Percentiles rank a stretch among this genome's conserved stretches.
Evolutionary conservation across 2,797 vertebrate genomes (phyloP).

Genomic region (Peromyscus aztecus): DNA sequence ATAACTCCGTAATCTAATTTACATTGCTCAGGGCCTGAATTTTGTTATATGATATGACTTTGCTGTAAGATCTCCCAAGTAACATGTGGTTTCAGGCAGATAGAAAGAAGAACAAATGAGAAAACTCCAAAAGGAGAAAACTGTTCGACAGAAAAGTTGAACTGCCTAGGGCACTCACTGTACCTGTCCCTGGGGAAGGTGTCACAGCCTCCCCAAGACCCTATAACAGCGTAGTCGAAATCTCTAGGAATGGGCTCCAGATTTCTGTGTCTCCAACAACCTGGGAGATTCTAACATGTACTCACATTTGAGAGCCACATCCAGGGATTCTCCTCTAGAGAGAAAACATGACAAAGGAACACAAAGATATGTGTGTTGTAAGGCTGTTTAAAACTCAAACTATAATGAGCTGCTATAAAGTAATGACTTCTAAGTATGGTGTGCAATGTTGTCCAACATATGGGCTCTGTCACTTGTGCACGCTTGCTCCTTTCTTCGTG

Average conservation of each 20-base stretch:
- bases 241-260: neutral
- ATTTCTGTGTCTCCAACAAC: neutral
- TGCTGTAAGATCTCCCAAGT: slow-evolving; percentile 1
- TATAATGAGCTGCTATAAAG: neutral
- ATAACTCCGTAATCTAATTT: slow-evolving; percentile 37
- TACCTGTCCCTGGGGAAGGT: neutral
- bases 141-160: neutral
- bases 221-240: neutral
- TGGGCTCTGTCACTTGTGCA: neutral
- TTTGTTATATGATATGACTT: slow-evolving; percentile 7
- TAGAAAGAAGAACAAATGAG: neutral
- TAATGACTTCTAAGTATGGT: neutral
- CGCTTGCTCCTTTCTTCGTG: neutral
- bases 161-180: no score
- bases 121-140: neutral
- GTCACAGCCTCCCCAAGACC: neutral
- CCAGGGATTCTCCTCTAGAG: neutral
- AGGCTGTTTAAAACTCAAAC: neutral
- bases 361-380: neutral
- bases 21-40: slow-evolving; percentile 1
- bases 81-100: slow-evolving; percentile 34
- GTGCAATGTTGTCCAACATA: neutral
- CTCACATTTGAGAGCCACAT: neutral
- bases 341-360: neutral
- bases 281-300: neutral